phyloP scores from a whole-genome alignment of 2,113 vertebrate species.

The Etheostoma spectabile region DNA sequence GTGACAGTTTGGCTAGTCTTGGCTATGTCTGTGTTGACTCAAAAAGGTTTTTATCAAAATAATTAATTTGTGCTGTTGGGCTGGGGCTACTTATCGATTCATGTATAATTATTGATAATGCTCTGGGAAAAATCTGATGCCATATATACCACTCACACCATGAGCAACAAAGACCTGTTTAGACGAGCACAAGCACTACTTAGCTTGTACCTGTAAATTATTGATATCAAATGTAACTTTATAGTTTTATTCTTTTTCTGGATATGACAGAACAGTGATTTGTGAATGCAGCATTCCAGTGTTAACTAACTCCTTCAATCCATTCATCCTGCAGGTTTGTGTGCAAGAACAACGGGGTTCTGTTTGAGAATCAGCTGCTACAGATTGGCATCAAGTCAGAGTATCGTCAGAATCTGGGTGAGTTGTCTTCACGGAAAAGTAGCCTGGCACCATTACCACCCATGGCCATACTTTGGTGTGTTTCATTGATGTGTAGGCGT shows the following conservation, averaged over 20 bases:
- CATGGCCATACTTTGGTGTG: too few relatives aligned
- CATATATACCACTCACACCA: not conserved
- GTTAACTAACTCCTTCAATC: not conserved
- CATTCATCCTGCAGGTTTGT: conserved; percentile 86
- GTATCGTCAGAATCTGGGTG: conserved; percentile 94
- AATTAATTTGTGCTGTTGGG: not conserved
- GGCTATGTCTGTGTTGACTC: too few relatives aligned
- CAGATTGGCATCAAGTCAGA: conserved; percentile 96
- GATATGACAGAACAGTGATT: not conserved
- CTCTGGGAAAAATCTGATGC: not conserved
- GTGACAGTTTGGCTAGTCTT: not conserved
- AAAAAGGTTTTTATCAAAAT: not conserved
- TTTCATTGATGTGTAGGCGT: too few relatives aligned
- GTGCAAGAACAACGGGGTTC: conserved; percentile 94
- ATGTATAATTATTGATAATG: not conserved
- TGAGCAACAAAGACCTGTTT: not conserved
- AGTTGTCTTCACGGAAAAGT: conserved; percentile 41
- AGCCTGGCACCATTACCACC: not conserved
- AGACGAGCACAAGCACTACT: not conserved
- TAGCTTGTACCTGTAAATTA: not conserved
- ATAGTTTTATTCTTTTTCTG: not conserved
- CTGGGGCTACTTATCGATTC: not conserved
- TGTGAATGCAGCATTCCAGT: not conserved
- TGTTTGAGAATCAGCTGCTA: conserved; percentile 94
- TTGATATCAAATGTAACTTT: not conserved